These are phyloP conservation scores for Falco concolor DNA, from an alignment of 2,797 vertebrate genomes.

Conservation along the genomic window DNA sequence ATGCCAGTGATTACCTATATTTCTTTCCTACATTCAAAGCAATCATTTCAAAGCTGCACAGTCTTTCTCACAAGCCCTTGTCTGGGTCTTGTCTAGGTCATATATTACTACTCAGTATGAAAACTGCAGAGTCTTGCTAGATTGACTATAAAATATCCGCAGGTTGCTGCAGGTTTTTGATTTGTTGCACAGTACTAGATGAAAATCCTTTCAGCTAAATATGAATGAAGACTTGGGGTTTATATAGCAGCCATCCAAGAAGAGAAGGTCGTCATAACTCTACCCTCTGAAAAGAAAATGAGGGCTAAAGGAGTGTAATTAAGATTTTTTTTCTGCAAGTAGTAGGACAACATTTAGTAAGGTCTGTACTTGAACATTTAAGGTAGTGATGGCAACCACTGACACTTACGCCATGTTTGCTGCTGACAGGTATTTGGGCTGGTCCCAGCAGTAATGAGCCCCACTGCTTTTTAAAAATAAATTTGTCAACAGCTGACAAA, in stretches of 20 bases:
- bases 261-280: slow-evolving; percentile 26
- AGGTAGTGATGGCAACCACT: neutral
- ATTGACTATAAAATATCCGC: slow-evolving; percentile 59
- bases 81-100: slow-evolving; percentile 69
- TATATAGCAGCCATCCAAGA: slow-evolving; percentile 7
- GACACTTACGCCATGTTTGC: neutral
- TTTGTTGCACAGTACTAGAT: slow-evolving; percentile 61
- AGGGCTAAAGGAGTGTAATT: slow-evolving; percentile 16
- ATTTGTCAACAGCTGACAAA: neutral
- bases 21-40: slow-evolving; percentile 64
- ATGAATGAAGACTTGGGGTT: slow-evolving; percentile 50
- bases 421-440: neutral
- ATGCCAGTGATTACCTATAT: slow-evolving; percentile 57
- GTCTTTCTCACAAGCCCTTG: slow-evolving; percentile 61
- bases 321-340: slow-evolving; percentile 7
- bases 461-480: neutral
- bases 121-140: slow-evolving; percentile 63
- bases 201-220: slow-evolving; percentile 67
- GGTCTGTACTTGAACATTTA: neutral
- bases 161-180: slow-evolving; percentile 50
- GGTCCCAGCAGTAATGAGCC: neutral
- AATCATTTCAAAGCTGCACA: slow-evolving; percentile 57
- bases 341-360: neutral
- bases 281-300: slow-evolving; percentile 42
- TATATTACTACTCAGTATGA: slow-evolving; percentile 67